phyloP scores from a whole-genome alignment of 2,797 vertebrate species.

The Rhynchotus rufescens region DNA sequence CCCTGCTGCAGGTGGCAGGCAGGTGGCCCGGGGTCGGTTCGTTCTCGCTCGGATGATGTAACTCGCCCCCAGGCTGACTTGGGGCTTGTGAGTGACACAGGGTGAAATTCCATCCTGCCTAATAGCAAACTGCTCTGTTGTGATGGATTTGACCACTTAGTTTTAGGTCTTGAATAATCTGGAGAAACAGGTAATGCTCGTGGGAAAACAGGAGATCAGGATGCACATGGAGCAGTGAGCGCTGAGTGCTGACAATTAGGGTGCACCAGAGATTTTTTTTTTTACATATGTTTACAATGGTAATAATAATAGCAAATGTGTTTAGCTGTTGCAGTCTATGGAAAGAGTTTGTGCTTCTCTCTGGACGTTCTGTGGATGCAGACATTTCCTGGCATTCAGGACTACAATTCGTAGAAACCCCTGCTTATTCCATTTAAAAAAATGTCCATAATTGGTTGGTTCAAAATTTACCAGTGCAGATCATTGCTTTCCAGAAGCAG shows the following conservation, averaged over 20 bases:
- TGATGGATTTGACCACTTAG: background rate
- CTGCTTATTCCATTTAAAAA: constrained; percentile 34
- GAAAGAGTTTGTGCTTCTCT: background rate
- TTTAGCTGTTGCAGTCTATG: background rate
- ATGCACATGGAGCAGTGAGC: background rate
- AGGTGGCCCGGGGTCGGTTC: too few relatives aligned
- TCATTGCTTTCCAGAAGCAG: constrained; percentile 67
- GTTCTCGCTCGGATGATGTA: background rate
- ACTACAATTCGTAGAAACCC: background rate
- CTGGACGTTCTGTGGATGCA: constrained; percentile 21
- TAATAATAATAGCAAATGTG: background rate
- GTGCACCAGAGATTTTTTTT: background rate
- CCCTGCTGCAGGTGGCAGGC: background rate
- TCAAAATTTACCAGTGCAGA: constrained; percentile 67
- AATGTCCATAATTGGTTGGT: constrained; percentile 16
- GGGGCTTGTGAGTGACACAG: background rate
- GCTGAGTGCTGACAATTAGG: background rate
- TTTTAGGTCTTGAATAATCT: background rate
- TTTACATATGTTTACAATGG: background rate
- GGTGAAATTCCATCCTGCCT: background rate
- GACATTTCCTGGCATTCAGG: constrained; percentile 13
- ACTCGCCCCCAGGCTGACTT: background rate
- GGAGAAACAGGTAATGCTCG: background rate
- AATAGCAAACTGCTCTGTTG: background rate
- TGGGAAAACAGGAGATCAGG: background rate